phyloP scores from a whole-genome alignment of 2,888 invertebrate species.

The Ennomos fuscantarius region DNA sequence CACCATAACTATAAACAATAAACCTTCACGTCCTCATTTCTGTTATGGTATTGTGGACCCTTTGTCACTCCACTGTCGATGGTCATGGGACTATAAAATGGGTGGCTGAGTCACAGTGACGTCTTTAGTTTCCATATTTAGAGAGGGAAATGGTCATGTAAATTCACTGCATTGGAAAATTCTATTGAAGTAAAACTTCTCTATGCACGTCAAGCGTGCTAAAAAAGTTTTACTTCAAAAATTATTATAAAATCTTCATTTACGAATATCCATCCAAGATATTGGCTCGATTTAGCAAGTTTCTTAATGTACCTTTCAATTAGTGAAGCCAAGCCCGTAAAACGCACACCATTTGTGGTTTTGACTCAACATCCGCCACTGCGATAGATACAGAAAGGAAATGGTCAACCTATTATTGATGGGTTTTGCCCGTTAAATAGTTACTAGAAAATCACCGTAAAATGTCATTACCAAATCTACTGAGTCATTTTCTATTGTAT shows the following conservation, averaged over 20 bases:
- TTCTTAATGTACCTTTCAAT: not conserved
- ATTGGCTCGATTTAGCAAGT: too few species aligned
- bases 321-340: conserved; percentile 17
- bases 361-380: conserved; percentile 10
- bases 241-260: too few species aligned
- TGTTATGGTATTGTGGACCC: conserved; percentile 16
- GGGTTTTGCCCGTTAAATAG: conserved; percentile 15
- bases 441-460: conserved; percentile 10
- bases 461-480: conserved; percentile 1
- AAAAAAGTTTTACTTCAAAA: too few species aligned
- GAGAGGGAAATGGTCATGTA: too few species aligned
- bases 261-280: too few species aligned
- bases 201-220: too few species aligned
- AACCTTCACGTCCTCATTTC: conserved; percentile 3
- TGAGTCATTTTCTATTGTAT: conserved; percentile 7
- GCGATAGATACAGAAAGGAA: not conserved
- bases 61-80: conserved; percentile 14
- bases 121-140: too few species aligned
- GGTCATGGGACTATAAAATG: conserved; percentile 4
- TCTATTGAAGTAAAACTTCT: too few species aligned
- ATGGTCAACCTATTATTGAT: conserved; percentile 6
- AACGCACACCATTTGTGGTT: conserved; percentile 2
- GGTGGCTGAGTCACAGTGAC: not conserved
- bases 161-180: too few species aligned
- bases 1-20: conserved; percentile 19